A percentile compares a stretch with the other conserved stretches of the same genome.
These are phyloP conservation scores for Sthenelais limicola DNA, from an alignment of 2,888 invertebrate genomes.

Conservation along the genomic window DNA sequence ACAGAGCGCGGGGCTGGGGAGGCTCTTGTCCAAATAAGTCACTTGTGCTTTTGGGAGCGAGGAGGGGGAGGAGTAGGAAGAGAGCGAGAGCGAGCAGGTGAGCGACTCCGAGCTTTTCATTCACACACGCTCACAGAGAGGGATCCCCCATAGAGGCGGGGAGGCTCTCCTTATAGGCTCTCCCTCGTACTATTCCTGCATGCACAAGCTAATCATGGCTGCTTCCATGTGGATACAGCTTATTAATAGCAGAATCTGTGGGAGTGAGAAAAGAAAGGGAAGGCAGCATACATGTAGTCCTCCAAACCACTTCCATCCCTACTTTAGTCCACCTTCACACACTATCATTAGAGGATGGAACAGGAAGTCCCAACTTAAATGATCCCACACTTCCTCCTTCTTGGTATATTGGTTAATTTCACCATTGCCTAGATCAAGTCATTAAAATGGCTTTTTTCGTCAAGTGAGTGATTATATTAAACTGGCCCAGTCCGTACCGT, in stretches of 20 bases:
- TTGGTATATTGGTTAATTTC: too few relatives aligned
- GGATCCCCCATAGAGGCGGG: background rate
- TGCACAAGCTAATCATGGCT: background rate
- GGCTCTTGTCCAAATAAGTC: background rate
- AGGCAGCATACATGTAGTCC: background rate
- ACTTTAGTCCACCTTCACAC: too few relatives aligned
- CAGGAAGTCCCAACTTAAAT: too few relatives aligned
- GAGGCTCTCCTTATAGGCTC: slow-evolving; percentile 1
- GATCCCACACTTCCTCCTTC: too few relatives aligned
- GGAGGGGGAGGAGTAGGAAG: background rate
- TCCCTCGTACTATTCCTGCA: background rate
- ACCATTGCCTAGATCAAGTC: too few relatives aligned
- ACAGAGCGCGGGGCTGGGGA: too few relatives aligned
- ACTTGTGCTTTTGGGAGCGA: background rate
- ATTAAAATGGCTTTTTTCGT: too few relatives aligned
- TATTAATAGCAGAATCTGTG: background rate
- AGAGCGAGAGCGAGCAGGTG: background rate
- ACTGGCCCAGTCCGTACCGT: too few relatives aligned
- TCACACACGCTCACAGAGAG: background rate
- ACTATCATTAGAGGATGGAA: too few relatives aligned
- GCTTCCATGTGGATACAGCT: background rate
- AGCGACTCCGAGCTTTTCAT: background rate
- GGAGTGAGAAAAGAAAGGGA: background rate
- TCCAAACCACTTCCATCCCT: too few relatives aligned
- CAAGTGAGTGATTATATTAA: too few relatives aligned